These are phyloP conservation scores for Adelognathus sp. DNA, from an alignment of 2,888 invertebrate species.

Conservation along the genomic window DNA sequence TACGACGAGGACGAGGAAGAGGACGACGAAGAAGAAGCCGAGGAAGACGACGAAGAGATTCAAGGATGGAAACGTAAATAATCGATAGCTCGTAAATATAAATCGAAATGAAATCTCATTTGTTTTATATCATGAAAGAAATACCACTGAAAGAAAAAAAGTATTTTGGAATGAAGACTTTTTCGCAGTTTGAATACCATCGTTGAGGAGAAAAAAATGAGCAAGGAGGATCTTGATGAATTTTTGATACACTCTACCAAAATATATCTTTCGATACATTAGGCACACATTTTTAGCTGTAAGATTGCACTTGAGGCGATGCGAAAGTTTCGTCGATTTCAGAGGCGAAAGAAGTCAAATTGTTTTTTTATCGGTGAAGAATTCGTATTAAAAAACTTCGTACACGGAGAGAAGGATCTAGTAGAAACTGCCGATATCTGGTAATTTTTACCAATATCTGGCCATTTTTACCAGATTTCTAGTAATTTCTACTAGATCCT, in stretches of 20 bases:
- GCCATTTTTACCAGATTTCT: no score
- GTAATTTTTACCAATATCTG: no score
- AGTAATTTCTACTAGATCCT: no score
- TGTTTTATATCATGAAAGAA: neutral
- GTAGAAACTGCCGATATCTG: no score
- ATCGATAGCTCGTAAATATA: constrained; percentile 34
- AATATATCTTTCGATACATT: neutral
- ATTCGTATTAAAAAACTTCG: no score
- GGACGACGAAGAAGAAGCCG: constrained; percentile 73
- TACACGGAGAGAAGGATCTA: no score
- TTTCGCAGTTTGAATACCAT: neutral
- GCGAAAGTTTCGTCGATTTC: neutral
- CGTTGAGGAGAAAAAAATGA: constrained; percentile 33
- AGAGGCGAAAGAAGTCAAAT: neutral
- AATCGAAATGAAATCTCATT: neutral
- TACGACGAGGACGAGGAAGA: constrained; percentile 71
- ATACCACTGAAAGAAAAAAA: neutral
- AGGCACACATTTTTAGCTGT: neutral
- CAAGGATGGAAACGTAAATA: constrained; percentile 80
- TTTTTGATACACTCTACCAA: neutral
- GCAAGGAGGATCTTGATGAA: constrained; percentile 64
- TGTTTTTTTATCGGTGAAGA: neutral
- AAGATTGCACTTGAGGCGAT: neutral
- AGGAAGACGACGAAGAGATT: constrained; percentile 74
- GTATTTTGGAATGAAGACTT: constrained; percentile 2